Base-by-base conservation (phyloP, 2,797 vertebrate species). In the Onychomys leucogaster region DNA sequence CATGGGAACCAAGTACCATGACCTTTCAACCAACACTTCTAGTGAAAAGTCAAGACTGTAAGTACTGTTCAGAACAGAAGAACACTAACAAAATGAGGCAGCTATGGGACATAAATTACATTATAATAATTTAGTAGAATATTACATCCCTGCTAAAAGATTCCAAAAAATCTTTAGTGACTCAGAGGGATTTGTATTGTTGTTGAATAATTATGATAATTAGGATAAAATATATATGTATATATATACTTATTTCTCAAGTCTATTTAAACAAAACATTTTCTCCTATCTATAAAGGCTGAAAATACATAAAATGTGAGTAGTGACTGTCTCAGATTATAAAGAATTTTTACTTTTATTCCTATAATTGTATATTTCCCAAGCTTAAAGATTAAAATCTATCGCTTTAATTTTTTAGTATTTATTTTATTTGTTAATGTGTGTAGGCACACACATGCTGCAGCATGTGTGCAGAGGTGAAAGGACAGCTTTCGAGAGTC, bases 201-300 rank as follows among this genome's bases (percentile, higher is more conserved):
- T 91, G 78, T 65, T 93, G 71, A 95, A 59, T 65, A 82, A 90
- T 92, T 85, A 69, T 57, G 69, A 81, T 61, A 92, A 92, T 57
- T 91, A 84, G 6, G 34, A 90, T 71, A 19, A 82, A 75, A 83
- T 67, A 55, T 12, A 37, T 12, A 46, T 59, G 4, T 29, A 46
- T 10, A 10, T 34, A 55, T 12, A 73, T 29, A 69, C 41, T n/a
- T 59, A 17, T 85, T 88, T 78, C 43, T 89, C 57, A 90, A 71
- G 29, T 77, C 2, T 5, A 13, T 65, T 59, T 94, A 88, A 91
- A 49, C 78, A 92, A 94, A 90, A 67, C 19, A 81, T 80, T n/a
- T 37, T 12, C 52, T 83, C 49, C 88, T 52, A 95, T 86, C 80
- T 55, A 37, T 63, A 63, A 59, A 57, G 34, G 37, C 65, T 92